phyloP scores from a whole-genome alignment of 2,797 vertebrate species.

The Pelobates cultripes region DNA sequence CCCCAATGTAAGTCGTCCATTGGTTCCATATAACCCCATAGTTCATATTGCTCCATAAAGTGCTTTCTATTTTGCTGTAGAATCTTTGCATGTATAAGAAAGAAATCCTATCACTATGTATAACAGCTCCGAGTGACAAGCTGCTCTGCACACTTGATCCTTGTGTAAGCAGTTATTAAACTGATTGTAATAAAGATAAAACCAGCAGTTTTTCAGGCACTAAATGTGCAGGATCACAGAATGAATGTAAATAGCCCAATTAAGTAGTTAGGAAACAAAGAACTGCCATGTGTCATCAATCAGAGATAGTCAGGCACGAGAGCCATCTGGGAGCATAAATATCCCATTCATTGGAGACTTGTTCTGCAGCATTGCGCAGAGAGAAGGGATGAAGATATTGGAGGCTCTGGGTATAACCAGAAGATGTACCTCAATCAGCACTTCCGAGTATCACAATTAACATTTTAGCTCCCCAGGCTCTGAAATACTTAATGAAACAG shows the following conservation, averaged over 20 bases:
- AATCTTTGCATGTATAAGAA: too few relatives aligned
- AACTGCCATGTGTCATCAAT: slow-evolving; percentile 45
- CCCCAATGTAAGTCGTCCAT: too few relatives aligned
- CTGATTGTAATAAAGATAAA: slow-evolving; percentile 33
- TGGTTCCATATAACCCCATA: too few relatives aligned
- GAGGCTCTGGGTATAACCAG: background rate
- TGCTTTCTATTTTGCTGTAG: too few relatives aligned
- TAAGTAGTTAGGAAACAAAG: slow-evolving; percentile 42
- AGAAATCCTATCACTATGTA: too few relatives aligned
- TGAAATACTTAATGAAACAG: too few relatives aligned
- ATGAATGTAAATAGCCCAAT: slow-evolving; percentile 43
- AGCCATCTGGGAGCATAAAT: slow-evolving; percentile 45
- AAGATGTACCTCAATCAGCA: background rate
- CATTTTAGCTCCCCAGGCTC: too few relatives aligned
- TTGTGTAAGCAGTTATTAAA: slow-evolving; percentile 17
- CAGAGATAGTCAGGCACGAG: slow-evolving; percentile 35
- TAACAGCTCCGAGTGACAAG: slow-evolving; percentile 20
- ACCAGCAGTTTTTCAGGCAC: slow-evolving; percentile 39
- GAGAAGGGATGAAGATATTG: background rate
- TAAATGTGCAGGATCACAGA: slow-evolving; percentile 37
- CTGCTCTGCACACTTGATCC: slow-evolving; percentile 15
- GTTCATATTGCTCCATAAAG: too few relatives aligned
- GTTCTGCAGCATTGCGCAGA: background rate
- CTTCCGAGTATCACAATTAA: background rate
- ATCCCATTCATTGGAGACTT: slow-evolving; percentile 19